Evolutionary conservation across 2,888 invertebrate genomes (phyloP).

Genomic region (Drosophila yooni): DNA sequence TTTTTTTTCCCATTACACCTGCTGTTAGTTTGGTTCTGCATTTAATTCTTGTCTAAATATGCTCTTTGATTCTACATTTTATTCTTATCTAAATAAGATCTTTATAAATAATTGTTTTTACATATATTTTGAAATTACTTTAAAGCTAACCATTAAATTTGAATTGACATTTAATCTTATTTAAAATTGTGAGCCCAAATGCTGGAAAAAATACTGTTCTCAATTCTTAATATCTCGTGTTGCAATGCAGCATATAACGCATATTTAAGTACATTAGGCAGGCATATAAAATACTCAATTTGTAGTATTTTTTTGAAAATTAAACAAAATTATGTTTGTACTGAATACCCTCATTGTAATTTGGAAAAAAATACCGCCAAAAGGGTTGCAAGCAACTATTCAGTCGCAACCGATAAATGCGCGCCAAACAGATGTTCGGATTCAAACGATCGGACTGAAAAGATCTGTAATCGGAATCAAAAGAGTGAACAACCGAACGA

Average conservation of each 20-base stretch:
- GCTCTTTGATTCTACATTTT: neutral
- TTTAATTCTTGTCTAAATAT: neutral
- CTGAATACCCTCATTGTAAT: neutral
- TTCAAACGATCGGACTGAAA: neutral
- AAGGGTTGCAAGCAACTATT: neutral
- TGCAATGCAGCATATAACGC: neutral
- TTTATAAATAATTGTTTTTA: neutral
- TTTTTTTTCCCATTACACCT: neutral
- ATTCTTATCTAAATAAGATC: neutral
- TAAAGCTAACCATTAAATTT: neutral
- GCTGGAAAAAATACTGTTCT: neutral
- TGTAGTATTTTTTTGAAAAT: neutral
- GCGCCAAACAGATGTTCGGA: neutral
- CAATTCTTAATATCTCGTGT: neutral
- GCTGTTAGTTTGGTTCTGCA: constrained; percentile 3
- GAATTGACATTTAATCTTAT: neutral
- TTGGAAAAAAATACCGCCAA: constrained; percentile 9
- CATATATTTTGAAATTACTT: neutral
- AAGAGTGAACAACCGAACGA: neutral
- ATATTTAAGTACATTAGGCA: neutral
- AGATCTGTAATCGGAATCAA: constrained; percentile 3
- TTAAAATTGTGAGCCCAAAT: neutral
- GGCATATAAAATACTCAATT: neutral
- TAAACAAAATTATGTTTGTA: neutral
- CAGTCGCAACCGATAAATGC: neutral